phyloP scores from a whole-genome alignment of 2,113 vertebrate species.

The Petromus typicus region DNA sequence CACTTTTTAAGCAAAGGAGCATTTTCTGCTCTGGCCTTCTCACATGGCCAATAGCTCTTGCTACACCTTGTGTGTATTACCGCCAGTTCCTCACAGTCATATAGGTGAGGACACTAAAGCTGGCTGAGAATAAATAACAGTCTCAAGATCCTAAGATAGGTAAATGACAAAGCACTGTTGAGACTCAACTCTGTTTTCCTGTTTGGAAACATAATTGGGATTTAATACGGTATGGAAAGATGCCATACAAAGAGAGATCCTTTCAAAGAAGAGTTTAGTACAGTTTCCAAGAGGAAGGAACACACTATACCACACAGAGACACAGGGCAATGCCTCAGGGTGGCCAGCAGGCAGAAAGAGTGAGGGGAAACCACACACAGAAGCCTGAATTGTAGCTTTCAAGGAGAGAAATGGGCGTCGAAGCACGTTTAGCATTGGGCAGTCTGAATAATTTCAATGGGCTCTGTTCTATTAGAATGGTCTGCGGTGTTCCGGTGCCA shows the following conservation, averaged over 20 bases:
- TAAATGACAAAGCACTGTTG: not conserved
- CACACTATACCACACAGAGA: not conserved
- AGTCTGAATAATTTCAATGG: not conserved
- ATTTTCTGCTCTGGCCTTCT: conserved; percentile 22
- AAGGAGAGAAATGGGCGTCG: not conserved
- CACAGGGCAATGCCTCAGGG: not conserved
- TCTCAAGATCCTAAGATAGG: conserved; percentile 2
- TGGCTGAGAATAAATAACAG: not conserved
- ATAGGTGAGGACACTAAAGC: conserved; percentile 3
- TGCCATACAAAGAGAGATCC: not conserved
- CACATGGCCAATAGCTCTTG: not conserved
- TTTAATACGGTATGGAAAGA: not conserved
- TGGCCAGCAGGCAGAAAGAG: not conserved
- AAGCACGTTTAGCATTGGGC: not conserved
- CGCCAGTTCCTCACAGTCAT: not conserved
- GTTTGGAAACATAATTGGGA: not conserved
- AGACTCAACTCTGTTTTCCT: conserved; percentile 10
- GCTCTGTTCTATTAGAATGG: not conserved
- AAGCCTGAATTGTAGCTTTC: not conserved
- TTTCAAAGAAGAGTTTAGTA: conserved; percentile 37
- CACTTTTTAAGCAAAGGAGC: not conserved
- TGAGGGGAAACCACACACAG: not conserved
- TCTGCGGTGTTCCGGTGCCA: not conserved
- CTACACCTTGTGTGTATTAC: not conserved
- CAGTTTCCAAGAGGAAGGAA: not conserved